A percentile compares a stretch with the other conserved stretches of the same genome.
Conservation (phyloP, 1,140 invertebrate species). For the Cydia amplana region DNA sequence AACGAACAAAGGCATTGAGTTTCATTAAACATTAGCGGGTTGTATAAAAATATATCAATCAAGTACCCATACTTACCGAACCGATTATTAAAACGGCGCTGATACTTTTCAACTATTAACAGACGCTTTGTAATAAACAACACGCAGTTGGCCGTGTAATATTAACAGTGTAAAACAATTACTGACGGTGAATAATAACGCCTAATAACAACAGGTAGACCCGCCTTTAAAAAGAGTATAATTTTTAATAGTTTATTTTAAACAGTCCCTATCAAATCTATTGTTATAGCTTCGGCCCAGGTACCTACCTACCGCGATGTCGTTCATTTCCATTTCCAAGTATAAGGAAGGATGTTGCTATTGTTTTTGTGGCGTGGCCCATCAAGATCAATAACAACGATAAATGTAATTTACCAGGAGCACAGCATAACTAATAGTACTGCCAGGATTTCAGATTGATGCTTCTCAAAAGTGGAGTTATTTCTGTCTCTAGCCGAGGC, state of each 20-base stretch:
- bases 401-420: not conserved
- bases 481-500: not conserved
- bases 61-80: not conserved
- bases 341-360: not conserved
- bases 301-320: constrained; percentile 18
- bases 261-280: constrained; percentile 6
- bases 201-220: not conserved
- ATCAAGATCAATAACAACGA: constrained; percentile 13
- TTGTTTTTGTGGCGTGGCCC: constrained; percentile 19
- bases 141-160: not conserved
- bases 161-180: not conserved
- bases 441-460: constrained; percentile 10
- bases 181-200: not conserved
- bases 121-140: not conserved
- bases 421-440: no score
- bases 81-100: not conserved
- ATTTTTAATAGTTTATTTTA: constrained; percentile 11
- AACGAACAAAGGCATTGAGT: constrained; percentile 21
- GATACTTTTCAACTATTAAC: not conserved
- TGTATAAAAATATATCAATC: not conserved
- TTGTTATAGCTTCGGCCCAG: constrained; percentile 18
- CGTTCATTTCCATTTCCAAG: constrained; percentile 12
- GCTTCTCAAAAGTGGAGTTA: not conserved
- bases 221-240: not conserved
- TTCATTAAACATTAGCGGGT: constrained; percentile 9